Evolutionary conservation across 2,113 vertebrate genomes (phyloP).

Genomic region (Pitta sordida): DNA sequence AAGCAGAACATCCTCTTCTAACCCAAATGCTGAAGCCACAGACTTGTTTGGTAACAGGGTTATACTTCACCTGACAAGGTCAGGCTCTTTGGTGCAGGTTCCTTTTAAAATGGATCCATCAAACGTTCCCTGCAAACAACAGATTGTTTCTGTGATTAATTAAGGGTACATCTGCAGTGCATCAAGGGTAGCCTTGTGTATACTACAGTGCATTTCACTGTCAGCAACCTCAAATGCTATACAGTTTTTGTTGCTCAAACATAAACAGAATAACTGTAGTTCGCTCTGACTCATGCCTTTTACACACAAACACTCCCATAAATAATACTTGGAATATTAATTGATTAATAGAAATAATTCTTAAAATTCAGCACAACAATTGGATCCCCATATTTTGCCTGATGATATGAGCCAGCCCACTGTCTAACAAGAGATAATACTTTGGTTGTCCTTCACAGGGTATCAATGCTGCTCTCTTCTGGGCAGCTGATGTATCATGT

Average conservation of each 20-base stretch:
- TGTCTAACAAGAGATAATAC: not conserved
- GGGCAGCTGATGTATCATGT: not conserved
- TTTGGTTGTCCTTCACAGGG: not conserved
- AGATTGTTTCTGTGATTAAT: constrained; percentile 12
- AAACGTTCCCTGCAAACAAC: not conserved
- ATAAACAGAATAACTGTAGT: not conserved
- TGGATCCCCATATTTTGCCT: not conserved
- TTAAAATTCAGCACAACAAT: not conserved
- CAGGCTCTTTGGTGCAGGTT: not conserved
- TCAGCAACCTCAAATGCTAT: not conserved
- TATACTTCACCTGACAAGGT: not conserved
- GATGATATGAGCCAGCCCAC: not conserved
- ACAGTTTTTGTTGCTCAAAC: not conserved
- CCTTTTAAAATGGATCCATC: not conserved
- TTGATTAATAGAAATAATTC: not conserved
- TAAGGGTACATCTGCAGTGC: constrained; percentile 3
- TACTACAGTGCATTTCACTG: not conserved
- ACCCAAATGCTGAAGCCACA: not conserved
- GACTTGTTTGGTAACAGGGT: not conserved
- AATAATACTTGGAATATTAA: not conserved
- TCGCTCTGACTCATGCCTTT: not conserved
- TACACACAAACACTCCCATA: not conserved
- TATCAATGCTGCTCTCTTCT: constrained; percentile 31
- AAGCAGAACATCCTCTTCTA: not conserved
- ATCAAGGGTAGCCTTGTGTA: not conserved